These are phyloP conservation scores for Bemisia tabaci DNA, from an alignment of 1,140 invertebrate species.

Conservation along the genomic window DNA sequence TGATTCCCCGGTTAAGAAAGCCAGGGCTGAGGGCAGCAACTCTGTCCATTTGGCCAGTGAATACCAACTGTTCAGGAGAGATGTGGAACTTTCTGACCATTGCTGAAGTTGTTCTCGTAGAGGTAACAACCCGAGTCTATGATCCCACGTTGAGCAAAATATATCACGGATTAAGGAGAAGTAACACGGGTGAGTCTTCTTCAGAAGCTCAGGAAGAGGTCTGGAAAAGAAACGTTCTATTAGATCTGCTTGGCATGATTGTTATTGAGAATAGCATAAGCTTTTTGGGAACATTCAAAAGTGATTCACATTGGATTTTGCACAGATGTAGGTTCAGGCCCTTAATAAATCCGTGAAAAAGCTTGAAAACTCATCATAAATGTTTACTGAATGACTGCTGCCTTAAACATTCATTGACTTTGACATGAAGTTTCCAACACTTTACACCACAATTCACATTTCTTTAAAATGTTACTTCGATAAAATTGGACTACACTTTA, in stretches of 20 bases:
- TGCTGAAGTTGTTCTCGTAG: slow-evolving; percentile 59
- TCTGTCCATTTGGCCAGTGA: slow-evolving; percentile 20
- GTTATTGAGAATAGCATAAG: no score
- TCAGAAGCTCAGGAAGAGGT: slow-evolving; percentile 38
- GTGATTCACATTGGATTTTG: no score
- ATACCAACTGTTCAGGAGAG: slow-evolving; percentile 70
- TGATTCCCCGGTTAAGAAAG: slow-evolving; percentile 76
- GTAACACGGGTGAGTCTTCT: slow-evolving; percentile 66
- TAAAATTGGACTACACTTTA: no score
- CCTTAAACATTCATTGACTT: no score
- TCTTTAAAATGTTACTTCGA: no score
- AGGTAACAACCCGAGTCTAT: slow-evolving; percentile 55
- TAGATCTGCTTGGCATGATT: slow-evolving; percentile 6
- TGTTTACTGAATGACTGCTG: no score
- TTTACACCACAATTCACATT: no score
- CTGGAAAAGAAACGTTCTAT: slow-evolving; percentile 21
- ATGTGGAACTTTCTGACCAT: slow-evolving; percentile 69
- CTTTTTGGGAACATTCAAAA: not conserved
- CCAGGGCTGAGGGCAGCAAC: slow-evolving; percentile 61
- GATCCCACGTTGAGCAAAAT: slow-evolving; percentile 66
- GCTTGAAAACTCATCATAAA: no score
- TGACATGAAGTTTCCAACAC: no score
- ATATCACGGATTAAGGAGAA: slow-evolving; percentile 67
- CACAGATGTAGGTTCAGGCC: no score
- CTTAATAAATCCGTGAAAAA: no score